These are phyloP conservation scores for Parapsyche elsis DNA, from an alignment of 1,140 invertebrate genomes.

Conservation along the genomic window DNA sequence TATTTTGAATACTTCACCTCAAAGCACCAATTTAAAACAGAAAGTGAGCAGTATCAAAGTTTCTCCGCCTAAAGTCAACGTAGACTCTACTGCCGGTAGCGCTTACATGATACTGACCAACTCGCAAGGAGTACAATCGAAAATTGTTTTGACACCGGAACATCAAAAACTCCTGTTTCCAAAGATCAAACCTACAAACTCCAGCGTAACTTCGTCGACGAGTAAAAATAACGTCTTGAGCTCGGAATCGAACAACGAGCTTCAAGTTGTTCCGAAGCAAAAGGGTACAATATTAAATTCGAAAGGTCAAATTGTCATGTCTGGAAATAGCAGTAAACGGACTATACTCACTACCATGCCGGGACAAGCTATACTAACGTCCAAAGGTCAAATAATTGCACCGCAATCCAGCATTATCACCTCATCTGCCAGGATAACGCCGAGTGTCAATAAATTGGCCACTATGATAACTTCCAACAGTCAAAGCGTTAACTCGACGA, in stretches of 20 bases:
- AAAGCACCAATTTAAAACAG: constrained; percentile 47
- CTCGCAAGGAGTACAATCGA: constrained; percentile 68
- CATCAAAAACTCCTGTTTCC: constrained; percentile 64
- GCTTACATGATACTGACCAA: constrained; percentile 73
- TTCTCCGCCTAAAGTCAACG: constrained; percentile 58
- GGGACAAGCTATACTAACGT: constrained; percentile 56
- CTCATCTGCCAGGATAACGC: constrained; percentile 59
- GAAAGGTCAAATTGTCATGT: constrained; percentile 39
- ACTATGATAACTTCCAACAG: constrained; percentile 20
- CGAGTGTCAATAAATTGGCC: constrained; percentile 33
- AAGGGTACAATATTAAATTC: constrained; percentile 23
- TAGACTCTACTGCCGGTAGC: constrained; percentile 57
- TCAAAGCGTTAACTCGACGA: neutral
- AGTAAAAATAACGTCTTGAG: constrained; percentile 57
- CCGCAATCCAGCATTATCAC: constrained; percentile 63
- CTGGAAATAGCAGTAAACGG: constrained; percentile 51
- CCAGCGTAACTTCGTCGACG: constrained; percentile 63
- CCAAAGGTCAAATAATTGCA: constrained; percentile 65
- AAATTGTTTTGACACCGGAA: constrained; percentile 69
- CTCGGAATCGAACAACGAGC: neutral
- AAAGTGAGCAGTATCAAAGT: constrained; percentile 13
- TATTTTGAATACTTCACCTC: constrained; percentile 61
- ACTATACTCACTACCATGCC: constrained; percentile 54
- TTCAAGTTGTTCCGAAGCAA: constrained; percentile 14
- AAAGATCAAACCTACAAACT: constrained; percentile 56